phyloP scores from a whole-genome alignment of 2,113 vertebrate genomes.

The Protobothrops flavoviridis region DNA sequence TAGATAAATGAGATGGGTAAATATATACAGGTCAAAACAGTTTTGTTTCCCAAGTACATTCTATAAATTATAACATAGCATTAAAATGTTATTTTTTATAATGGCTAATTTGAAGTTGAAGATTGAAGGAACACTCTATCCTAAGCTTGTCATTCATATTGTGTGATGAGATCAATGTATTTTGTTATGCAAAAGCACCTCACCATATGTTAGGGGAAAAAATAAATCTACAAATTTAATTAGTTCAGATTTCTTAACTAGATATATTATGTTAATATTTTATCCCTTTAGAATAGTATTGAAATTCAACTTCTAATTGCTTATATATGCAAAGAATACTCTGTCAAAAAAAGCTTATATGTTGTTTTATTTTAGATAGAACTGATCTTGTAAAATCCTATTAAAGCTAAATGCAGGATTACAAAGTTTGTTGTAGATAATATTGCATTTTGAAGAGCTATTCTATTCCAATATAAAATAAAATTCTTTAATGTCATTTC shows the following conservation, averaged over 20 bases:
- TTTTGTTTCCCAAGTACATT: constrained; percentile 45
- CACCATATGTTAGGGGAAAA: constrained; percentile 37
- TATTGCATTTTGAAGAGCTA: neutral
- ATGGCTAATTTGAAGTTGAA: constrained; percentile 34
- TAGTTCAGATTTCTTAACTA: constrained; percentile 47
- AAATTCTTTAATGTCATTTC: neutral
- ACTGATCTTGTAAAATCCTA: neutral
- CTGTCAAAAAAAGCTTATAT: neutral
- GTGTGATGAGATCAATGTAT: constrained; percentile 35
- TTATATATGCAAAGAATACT: neutral
- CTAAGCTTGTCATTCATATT: constrained; percentile 47
- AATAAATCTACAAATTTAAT: constrained; percentile 47
- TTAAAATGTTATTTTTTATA: constrained; percentile 50
- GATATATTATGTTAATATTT: constrained; percentile 26
- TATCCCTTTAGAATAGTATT: constrained; percentile 13
- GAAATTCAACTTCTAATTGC: constrained; percentile 16
- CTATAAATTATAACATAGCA: constrained; percentile 20
- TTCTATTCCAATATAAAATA: neutral
- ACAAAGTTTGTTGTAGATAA: neutral
- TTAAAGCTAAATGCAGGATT: neutral
- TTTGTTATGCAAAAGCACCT: constrained; percentile 38
- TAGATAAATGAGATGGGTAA: constrained; percentile 9
- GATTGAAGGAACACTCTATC: constrained; percentile 35
- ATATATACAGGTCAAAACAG: constrained; percentile 28
- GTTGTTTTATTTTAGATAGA: neutral